Percentiles rank a stretch among this genome's conserved stretches.
Conservation (phyloP, 2,113 vertebrate genomes). For the Aplodontia rufa region DNA sequence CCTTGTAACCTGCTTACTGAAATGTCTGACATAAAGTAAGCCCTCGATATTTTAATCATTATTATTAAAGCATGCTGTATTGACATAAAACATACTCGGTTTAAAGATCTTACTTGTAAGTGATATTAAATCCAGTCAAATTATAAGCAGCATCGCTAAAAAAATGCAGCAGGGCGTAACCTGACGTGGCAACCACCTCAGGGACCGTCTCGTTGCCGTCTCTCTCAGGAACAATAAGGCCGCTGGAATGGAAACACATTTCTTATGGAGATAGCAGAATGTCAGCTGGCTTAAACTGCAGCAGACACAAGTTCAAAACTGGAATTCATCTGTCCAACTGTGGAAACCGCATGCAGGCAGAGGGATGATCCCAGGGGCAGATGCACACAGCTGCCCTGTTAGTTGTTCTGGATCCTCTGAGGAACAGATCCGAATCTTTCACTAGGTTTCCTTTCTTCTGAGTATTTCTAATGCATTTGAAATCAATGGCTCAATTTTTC, state of each 20-base stretch:
- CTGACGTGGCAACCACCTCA: conserved; percentile 94
- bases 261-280: conserved; percentile 24
- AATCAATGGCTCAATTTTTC: too few relatives aligned
- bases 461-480: too few relatives aligned
- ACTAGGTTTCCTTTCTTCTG: too few relatives aligned
- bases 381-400: background rate
- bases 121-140: conserved; percentile 98
- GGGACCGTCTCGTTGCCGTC: conserved; percentile 95
- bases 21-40: background rate
- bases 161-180: conserved; percentile 95
- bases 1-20: background rate
- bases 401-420: too few relatives aligned
- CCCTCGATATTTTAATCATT: background rate
- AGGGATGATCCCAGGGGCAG: background rate
- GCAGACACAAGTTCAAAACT: background rate
- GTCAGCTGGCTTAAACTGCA: background rate
- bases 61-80: background rate
- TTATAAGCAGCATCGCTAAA: conserved; percentile 99
- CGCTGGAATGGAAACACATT: conserved; percentile 84
- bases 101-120: conserved; percentile 89
- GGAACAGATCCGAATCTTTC: too few relatives aligned
- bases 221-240: conserved; percentile 95
- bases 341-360: background rate
- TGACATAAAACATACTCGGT: conserved; percentile 41
- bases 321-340: background rate